A percentile compares a stretch with the other conserved stretches of the same genome.
These are phyloP conservation scores for Helostoma temminkii DNA, from an alignment of 2,797 vertebrate genomes.

Conservation along the genomic window DNA sequence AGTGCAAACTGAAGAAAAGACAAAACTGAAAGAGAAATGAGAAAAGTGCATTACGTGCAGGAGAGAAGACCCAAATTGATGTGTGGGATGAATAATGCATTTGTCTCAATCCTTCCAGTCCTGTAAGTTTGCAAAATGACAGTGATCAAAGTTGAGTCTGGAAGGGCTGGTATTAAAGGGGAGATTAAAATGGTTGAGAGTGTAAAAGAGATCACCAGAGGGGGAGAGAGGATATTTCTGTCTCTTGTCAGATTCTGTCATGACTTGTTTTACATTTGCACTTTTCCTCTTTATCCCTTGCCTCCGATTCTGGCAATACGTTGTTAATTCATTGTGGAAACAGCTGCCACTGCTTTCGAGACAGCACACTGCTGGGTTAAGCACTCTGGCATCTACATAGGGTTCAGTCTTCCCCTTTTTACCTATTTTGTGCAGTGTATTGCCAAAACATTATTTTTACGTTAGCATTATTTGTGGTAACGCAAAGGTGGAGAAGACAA, in stretches of 20 bases:
- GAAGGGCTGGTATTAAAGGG: conserved; percentile 75
- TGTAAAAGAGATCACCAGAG: conserved; percentile 69
- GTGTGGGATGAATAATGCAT: conserved; percentile 80
- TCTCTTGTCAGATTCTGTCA: conserved; percentile 80
- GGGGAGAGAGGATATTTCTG: conserved; percentile 69
- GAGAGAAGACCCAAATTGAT: conserved; percentile 68
- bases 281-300: conserved; percentile 69
- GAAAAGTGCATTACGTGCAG: conserved; percentile 76
- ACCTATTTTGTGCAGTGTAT: not conserved
- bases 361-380: conserved; percentile 22
- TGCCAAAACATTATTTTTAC: conserved; percentile 1
- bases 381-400: conserved; percentile 5
- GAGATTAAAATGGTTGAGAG: conserved; percentile 76
- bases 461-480: conserved; percentile 27
- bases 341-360: conserved; percentile 56
- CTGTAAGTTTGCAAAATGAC: conserved; percentile 79
- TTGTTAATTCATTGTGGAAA: conserved; percentile 68
- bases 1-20: conserved; percentile 67
- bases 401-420: not conserved
- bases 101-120: conserved; percentile 76
- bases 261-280: conserved; percentile 83
- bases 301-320: conserved; percentile 63
- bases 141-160: conserved; percentile 83
- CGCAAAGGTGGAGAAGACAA: conserved; percentile 32
- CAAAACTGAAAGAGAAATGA: conserved; percentile 72